These are phyloP conservation scores for Pseudomugil gertrudae DNA, from an alignment of 2,797 vertebrate species.

Conservation along the genomic window DNA sequence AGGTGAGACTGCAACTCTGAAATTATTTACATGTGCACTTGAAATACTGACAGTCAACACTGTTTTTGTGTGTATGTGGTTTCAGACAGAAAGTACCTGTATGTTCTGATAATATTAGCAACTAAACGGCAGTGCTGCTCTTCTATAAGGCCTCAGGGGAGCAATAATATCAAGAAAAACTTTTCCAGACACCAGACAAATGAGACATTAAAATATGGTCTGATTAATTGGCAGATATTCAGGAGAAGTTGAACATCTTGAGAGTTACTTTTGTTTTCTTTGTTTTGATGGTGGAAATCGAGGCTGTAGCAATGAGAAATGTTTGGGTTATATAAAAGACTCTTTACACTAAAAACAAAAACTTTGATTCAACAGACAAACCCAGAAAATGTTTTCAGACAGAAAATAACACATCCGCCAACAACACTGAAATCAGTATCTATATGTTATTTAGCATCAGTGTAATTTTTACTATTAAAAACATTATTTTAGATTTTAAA, in stretches of 20 bases:
- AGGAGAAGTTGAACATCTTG: conserved; percentile 23
- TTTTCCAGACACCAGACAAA: conserved; percentile 4
- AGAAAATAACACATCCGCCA: not conserved
- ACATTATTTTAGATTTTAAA: not conserved
- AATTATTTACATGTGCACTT: conserved; percentile 34
- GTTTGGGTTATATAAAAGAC: conserved; percentile 30
- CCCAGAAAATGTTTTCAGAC: not conserved
- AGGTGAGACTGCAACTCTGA: conserved; percentile 44
- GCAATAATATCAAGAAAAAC: conserved; percentile 8
- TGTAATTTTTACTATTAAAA: not conserved
- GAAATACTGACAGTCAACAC: conserved; percentile 42
- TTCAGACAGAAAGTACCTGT: conserved; percentile 37
- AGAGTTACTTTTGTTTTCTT: conserved; percentile 19
- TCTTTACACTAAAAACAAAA: not conserved
- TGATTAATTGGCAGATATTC: conserved; percentile 1
- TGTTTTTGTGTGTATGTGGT: conserved; percentile 31
- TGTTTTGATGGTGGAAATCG: conserved; percentile 38
- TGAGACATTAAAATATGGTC: not conserved
- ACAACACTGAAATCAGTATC: not conserved
- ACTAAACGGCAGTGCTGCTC: conserved; percentile 30
- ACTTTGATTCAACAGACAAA: not conserved
- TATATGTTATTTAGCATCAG: not conserved
- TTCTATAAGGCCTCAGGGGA: not conserved
- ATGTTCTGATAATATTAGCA: conserved; percentile 36
- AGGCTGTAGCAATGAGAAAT: conserved; percentile 16